Evolutionary conservation across 1,140 invertebrate genomes (phyloP).

Genomic region (Drosophila nannoptera): DNA sequence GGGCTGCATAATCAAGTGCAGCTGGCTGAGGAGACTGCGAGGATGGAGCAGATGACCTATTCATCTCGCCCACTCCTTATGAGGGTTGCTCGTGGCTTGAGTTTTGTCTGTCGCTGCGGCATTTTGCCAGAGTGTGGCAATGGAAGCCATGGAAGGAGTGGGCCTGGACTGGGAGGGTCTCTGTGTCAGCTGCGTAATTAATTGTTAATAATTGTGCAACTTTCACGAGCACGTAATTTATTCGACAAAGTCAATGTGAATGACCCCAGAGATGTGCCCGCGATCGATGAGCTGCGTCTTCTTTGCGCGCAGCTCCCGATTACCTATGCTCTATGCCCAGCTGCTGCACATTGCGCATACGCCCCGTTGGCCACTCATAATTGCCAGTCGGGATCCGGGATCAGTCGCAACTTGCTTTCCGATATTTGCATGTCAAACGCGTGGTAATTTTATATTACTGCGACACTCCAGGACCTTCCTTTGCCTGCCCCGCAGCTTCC

Average conservation of each 20-base stretch:
- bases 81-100: constrained; percentile 11
- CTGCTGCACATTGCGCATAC: constrained; percentile 35
- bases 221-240: constrained; percentile 70
- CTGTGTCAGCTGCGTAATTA: constrained; percentile 61
- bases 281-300: constrained; percentile 7
- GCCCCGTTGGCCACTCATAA: constrained; percentile 28
- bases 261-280: constrained; percentile 26
- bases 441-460: constrained; percentile 73
- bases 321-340: constrained; percentile 8
- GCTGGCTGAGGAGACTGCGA: background rate
- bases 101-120: constrained; percentile 17
- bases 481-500: background rate
- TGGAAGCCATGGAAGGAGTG: background rate
- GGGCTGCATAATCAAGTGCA: constrained; percentile 37
- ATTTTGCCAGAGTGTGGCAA: background rate
- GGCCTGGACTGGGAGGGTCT: background rate
- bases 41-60: constrained; percentile 23
- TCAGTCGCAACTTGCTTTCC: constrained; percentile 39
- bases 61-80: constrained; percentile 20
- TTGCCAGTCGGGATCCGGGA: constrained; percentile 36
- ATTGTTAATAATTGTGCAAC: constrained; percentile 71
- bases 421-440: constrained; percentile 74
- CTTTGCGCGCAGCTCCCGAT: background rate
- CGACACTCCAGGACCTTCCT: constrained; percentile 47
- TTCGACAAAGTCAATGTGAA: constrained; percentile 48